Conservation (phyloP, 2,797 vertebrate genomes). For the Scomberomorus guttatus region DNA sequence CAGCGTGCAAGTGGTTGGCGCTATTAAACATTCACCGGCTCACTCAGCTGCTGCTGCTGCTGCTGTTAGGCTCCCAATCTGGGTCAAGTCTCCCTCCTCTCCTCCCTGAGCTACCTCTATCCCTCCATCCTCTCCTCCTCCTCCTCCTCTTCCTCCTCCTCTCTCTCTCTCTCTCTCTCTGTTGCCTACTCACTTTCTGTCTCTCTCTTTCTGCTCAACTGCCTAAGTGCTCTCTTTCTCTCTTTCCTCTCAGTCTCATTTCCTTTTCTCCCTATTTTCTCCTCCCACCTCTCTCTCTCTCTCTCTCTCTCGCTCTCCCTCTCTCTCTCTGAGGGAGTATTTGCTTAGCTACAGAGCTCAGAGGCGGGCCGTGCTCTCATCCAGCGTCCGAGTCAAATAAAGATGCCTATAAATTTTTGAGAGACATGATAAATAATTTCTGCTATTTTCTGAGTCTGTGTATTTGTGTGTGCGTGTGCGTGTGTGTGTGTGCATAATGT, state of each 20-base stretch:
- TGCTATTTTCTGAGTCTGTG: constrained; percentile 42
- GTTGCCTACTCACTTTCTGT: constrained; percentile 44
- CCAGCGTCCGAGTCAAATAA: constrained; percentile 81
- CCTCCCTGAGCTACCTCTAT: constrained; percentile 80
- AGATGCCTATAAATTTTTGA: constrained; percentile 81
- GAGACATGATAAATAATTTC: constrained; percentile 76
- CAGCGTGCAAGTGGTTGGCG: constrained; percentile 69
- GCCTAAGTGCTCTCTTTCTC: constrained; percentile 29
- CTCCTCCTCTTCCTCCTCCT: constrained; percentile 15
- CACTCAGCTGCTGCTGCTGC: constrained; percentile 80
- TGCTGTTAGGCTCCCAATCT: constrained; percentile 83
- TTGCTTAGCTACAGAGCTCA: constrained; percentile 78
- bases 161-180: constrained; percentile 37
- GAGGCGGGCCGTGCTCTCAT: constrained; percentile 69
- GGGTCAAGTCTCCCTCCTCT: constrained; percentile 83
- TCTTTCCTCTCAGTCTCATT: constrained; percentile 27
- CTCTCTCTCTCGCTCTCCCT: constrained; percentile 26
- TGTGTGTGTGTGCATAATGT: not conserved
- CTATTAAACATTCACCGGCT: constrained; percentile 85
- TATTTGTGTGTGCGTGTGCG: constrained; percentile 1
- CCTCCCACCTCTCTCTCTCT: not conserved
- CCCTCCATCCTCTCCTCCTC: constrained; percentile 67
- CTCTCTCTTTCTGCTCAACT: constrained; percentile 50
- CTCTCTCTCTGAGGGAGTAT: constrained; percentile 63
- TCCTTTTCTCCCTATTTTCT: constrained; percentile 11